phyloP scores from a whole-genome alignment of 2,797 vertebrate species.

The Gymnodraco acuticeps region DNA sequence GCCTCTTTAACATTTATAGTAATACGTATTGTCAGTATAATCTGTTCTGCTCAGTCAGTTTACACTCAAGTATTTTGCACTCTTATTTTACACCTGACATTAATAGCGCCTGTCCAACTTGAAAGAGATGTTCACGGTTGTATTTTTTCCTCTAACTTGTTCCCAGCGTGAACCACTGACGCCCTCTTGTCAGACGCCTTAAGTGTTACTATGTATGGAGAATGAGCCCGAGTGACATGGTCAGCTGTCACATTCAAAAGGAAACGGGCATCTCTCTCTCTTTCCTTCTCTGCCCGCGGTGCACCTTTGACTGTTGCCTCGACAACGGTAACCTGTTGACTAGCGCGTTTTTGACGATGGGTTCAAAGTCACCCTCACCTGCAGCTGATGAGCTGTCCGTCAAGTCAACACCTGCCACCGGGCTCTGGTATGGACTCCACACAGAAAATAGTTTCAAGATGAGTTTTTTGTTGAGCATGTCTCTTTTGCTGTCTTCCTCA shows the following conservation, averaged over 20 bases:
- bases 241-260: slow-evolving; percentile 66
- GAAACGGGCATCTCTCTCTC: slow-evolving; percentile 20
- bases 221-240: slow-evolving; percentile 57
- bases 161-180: slow-evolving; percentile 22
- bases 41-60: neutral
- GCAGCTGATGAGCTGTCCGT: slow-evolving; percentile 71
- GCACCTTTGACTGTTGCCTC: slow-evolving; percentile 77
- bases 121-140: neutral
- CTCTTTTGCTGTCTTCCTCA: neutral
- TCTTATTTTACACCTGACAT: slow-evolving; percentile 6
- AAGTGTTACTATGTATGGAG: slow-evolving; percentile 72
- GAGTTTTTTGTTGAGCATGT: neutral
- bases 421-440: slow-evolving; percentile 19
- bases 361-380: slow-evolving; percentile 77
- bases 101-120: slow-evolving; percentile 6
- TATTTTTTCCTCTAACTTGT: slow-evolving; percentile 34
- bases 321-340: slow-evolving; percentile 69
- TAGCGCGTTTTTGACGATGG: slow-evolving; percentile 48
- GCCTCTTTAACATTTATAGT: neutral
- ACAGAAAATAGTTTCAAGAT: slow-evolving; percentile 25
- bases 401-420: slow-evolving; percentile 62
- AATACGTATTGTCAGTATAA: neutral
- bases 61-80: neutral
- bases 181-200: slow-evolving; percentile 57
- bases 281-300: slow-evolving; percentile 4